Conservation (phyloP, 2,797 vertebrate species). For the Telmatherina bonti region DNA sequence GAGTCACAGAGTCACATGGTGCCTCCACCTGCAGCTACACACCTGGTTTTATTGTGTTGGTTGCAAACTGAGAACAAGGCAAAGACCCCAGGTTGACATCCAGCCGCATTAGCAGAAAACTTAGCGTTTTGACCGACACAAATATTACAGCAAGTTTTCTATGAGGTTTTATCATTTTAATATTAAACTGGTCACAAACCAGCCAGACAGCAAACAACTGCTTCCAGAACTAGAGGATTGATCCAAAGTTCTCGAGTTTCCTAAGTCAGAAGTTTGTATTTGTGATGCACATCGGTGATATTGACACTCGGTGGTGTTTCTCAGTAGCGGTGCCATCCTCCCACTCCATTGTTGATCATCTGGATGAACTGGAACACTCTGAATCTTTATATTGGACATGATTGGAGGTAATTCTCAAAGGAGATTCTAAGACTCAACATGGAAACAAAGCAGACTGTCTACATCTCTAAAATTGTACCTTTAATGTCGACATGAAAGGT, state of each 20-base stretch:
- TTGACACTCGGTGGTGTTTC: background rate
- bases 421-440: background rate
- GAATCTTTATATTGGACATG: background rate
- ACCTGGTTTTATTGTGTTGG: background rate
- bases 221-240: background rate
- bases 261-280: background rate
- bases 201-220: background rate
- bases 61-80: background rate
- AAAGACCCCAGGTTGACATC: background rate
- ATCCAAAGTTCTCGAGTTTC: too few relatives aligned
- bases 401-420: slow-evolving; percentile 5
- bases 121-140: background rate
- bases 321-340: background rate
- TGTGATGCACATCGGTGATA: background rate
- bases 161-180: too few relatives aligned
- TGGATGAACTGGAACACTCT: slow-evolving; percentile 11
- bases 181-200: too few relatives aligned
- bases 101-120: background rate
- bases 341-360: background rate
- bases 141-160: too few relatives aligned
- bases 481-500: background rate
- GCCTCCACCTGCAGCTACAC: background rate
- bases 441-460: background rate
- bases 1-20: background rate
- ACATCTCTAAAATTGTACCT: background rate